phyloP scores from a whole-genome alignment of 2,888 invertebrate species.

The Deilephila porcellus region DNA sequence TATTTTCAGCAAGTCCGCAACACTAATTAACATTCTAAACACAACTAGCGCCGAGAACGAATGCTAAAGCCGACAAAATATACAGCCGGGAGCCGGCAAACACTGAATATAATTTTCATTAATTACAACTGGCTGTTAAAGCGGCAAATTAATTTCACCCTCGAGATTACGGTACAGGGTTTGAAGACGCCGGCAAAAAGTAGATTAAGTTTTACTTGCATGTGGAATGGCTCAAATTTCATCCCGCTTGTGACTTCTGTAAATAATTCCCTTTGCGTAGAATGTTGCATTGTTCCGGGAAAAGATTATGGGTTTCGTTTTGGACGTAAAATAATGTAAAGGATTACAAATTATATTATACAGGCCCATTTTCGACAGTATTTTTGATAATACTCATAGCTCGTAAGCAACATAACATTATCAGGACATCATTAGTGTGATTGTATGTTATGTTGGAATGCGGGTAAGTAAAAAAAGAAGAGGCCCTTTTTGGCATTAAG shows the following conservation, averaged over 20 bases:
- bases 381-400: too few relatives aligned
- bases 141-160: slow-evolving; percentile 11
- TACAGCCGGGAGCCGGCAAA: not conserved
- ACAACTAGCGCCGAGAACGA: not conserved
- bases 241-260: not conserved
- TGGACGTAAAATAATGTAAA: too few relatives aligned
- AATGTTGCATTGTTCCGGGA: too few relatives aligned
- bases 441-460: too few relatives aligned
- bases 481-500: too few relatives aligned
- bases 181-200: not conserved
- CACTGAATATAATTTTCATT: slow-evolving; percentile 2
- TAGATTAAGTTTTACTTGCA: not conserved
- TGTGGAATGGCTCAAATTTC: not conserved
- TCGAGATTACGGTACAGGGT: not conserved
- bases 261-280: not conserved
- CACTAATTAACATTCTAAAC: slow-evolving; percentile 23
- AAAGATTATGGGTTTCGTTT: too few relatives aligned
- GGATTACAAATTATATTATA: too few relatives aligned
- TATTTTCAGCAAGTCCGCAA: not conserved
- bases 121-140: slow-evolving; percentile 5
- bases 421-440: too few relatives aligned
- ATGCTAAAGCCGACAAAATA: not conserved
- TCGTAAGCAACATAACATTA: too few relatives aligned
- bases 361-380: too few relatives aligned
- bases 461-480: too few relatives aligned